These are phyloP conservation scores for Calyptomena viridis DNA, from an alignment of 2,113 vertebrate genomes.

Conservation along the genomic window DNA sequence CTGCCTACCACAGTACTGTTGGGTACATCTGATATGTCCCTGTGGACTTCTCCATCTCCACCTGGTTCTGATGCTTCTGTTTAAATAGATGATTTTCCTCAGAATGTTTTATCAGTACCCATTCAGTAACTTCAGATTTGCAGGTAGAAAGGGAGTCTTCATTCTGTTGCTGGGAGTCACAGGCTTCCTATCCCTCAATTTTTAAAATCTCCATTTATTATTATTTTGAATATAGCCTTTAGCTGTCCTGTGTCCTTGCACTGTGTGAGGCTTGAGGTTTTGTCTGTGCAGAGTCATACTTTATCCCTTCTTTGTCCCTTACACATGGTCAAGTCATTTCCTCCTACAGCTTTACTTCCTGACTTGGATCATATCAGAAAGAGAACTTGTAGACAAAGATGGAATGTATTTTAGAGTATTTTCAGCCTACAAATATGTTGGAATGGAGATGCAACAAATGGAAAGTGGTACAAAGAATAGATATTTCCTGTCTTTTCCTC, in stretches of 20 bases:
- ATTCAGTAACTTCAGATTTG: background rate
- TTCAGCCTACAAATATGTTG: background rate
- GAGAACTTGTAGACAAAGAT: background rate
- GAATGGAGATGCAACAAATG: background rate
- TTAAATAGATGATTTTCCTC: background rate
- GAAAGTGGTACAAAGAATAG: background rate
- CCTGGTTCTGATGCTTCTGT: background rate
- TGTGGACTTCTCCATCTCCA: background rate
- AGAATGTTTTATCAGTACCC: too few relatives aligned
- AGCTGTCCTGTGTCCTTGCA: background rate
- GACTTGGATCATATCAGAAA: background rate
- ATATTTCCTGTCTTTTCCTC: background rate
- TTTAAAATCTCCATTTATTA: background rate
- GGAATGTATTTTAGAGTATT: background rate
- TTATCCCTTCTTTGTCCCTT: background rate
- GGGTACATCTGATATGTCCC: background rate
- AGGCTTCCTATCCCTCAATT: background rate
- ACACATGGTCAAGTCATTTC: background rate
- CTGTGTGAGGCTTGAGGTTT: background rate
- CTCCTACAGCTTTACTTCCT: background rate
- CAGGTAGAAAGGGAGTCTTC: background rate
- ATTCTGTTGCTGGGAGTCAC: background rate
- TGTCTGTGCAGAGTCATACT: background rate
- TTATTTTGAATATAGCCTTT: background rate
- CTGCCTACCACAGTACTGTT: background rate